Base-by-base conservation (phyloP, 2,113 vertebrate species). In the Sula dactylatra region DNA sequence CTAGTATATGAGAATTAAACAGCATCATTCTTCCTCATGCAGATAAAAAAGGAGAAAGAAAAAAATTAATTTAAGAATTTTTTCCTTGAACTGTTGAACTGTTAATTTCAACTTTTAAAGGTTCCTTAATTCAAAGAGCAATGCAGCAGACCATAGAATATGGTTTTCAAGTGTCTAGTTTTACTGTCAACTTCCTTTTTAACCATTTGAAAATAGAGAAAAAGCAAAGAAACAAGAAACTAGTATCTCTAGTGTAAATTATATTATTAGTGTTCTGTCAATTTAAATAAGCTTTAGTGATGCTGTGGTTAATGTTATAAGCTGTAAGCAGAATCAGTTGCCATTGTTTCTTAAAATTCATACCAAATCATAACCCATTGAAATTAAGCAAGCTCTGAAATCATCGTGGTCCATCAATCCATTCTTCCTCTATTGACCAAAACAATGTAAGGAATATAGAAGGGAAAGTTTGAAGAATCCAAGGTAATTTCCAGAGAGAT, bases 281-380 rank as follows among this genome's bases (percentile, higher is more conserved):
- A 34, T 72, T 70, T 55, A 61, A 71, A 67, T 70, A 91, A 72
- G 54, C 26, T 93, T 93, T 94, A 94, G 55, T 80, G 15, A 47
- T 64, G 67, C 59, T 58, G 52, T 67, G 69, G 83, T 95, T 93
- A 65, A 56, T 4, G 1, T 88, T 83, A 65, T 17, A 88, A 93
- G 24, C 38, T 61, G 44, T 47, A 82, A 42, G 73, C 31, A 96
- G 25, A 85, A 56, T 45, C 36, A 50, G 40, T 45, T 91, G 50
- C 78, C 52, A 79, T 42, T 42, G 38, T 61, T 93, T 69, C 55
- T 89, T 73, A 76, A 92, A 81, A 38, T 76, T 90, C 98, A 81
- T 99, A 99, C 99, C 99, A 99, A 97, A 96, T 99, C 99, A 88
- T 99, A 99, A 91, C 99, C 99, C 99, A 99, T 99, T 79, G 99